phyloP scores from a whole-genome alignment of 2,113 vertebrate genomes.

The Lophura nycthemera region DNA sequence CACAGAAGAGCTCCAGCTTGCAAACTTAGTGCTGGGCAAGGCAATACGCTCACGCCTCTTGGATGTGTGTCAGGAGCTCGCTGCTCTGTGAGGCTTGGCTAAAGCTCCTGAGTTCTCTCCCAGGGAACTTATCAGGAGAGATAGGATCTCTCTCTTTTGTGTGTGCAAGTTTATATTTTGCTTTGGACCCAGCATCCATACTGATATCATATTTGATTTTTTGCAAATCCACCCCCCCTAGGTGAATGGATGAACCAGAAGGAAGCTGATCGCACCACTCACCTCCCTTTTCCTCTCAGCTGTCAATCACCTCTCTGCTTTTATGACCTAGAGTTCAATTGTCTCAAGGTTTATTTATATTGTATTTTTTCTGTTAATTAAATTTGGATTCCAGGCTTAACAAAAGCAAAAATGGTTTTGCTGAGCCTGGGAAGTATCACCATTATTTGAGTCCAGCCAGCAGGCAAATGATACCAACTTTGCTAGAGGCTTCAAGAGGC shows the following conservation, averaged over 20 bases:
- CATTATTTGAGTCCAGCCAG: not conserved
- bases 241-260: slow-evolving; percentile 22
- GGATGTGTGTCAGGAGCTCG: slow-evolving; percentile 39
- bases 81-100: slow-evolving; percentile 47
- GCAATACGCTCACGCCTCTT: slow-evolving; percentile 4
- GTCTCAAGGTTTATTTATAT: slow-evolving; percentile 38
- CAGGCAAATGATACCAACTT: not conserved
- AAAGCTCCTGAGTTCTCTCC: not conserved
- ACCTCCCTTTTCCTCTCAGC: not conserved
- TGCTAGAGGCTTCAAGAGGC: not conserved
- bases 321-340: slow-evolving; percentile 7
- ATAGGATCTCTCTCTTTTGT: slow-evolving; percentile 32
- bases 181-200: slow-evolving; percentile 24
- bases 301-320: slow-evolving; percentile 29
- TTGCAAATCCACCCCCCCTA: not conserved
- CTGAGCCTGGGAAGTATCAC: not conserved
- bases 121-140: slow-evolving; percentile 29
- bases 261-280: not conserved
- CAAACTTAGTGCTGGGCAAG: not conserved
- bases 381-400: slow-evolving; percentile 41
- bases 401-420: slow-evolving; percentile 21
- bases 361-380: slow-evolving; percentile 51
- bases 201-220: slow-evolving; percentile 44
- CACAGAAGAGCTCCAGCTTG: slow-evolving; percentile 10
- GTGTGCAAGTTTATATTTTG: slow-evolving; percentile 45